Evolutionary conservation across 2,113 vertebrate genomes (phyloP).

Genomic region (Cyphomyrus plagiostoma): DNA sequence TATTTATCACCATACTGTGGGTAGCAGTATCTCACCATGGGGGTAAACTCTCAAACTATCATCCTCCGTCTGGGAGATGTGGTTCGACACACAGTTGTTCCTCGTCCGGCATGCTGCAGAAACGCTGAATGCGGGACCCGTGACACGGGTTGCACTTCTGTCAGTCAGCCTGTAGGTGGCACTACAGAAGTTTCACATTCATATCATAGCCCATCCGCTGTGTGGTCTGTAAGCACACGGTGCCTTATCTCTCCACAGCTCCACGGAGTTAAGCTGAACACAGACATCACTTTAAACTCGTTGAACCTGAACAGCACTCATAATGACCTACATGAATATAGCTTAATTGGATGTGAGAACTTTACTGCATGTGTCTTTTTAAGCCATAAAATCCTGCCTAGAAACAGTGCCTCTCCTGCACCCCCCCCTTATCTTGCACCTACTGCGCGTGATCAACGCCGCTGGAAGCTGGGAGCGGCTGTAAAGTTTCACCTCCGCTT

Average conservation of each 20-base stretch:
- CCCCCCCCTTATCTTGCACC: slow-evolving; percentile 19
- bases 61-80: background rate
- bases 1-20: background rate
- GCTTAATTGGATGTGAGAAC: background rate
- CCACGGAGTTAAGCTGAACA: background rate
- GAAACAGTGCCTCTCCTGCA: slow-evolving; percentile 22
- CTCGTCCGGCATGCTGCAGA: background rate
- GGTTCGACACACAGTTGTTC: background rate
- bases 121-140: background rate
- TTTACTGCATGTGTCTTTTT: background rate
- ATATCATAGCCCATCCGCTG: background rate
- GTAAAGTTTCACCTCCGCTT: background rate
- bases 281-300: background rate
- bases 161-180: background rate
- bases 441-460: slow-evolving; percentile 21
- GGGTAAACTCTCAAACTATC: background rate
- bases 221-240: background rate
- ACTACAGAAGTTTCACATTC: background rate
- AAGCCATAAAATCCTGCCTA: background rate
- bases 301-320: background rate
- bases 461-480: slow-evolving; percentile 38
- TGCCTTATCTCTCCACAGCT: background rate
- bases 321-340: background rate
- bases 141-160: background rate
- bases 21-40: background rate